Evolutionary conservation across 2,797 vertebrate species (phyloP).

Genomic region (Melanogrammus aeglefinus): DNA sequence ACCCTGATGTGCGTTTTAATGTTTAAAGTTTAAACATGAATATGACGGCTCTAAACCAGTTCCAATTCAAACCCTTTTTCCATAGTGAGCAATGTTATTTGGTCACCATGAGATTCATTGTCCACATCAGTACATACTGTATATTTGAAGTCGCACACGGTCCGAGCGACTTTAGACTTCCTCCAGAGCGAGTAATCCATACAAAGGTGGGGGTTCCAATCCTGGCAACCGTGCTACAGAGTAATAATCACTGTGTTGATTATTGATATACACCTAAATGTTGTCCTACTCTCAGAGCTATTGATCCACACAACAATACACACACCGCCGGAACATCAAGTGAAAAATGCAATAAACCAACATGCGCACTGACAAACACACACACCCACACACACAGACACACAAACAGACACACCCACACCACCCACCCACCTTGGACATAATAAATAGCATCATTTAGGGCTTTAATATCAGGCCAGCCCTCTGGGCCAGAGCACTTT

Average conservation of each 20-base stretch:
- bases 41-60: neutral
- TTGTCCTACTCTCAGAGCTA: conserved; percentile 68
- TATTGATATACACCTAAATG: conserved; percentile 86
- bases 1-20: neutral
- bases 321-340: conserved; percentile 58
- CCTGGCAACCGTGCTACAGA: conserved; percentile 75
- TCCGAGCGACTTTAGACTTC: neutral
- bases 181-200: neutral
- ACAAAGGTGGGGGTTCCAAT: neutral
- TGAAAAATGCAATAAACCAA: conserved; percentile 80
- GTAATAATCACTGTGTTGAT: conserved; percentile 83
- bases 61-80: neutral
- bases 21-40: neutral
- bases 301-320: conserved; percentile 77
- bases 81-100: neutral
- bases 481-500: conserved; percentile 75
- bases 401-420: conserved; percentile 44
- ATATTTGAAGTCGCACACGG: neutral
- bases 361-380: conserved; percentile 30
- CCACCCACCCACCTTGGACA: conserved; percentile 52
- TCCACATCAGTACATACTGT: neutral
- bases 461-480: conserved; percentile 78
- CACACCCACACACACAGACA: conserved; percentile 31
- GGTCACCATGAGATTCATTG: too few relatives aligned
- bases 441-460: conserved; percentile 86